Evolutionary conservation across 2,888 invertebrate species (phyloP).

Genomic region (Cryptocephalus primarius): DNA sequence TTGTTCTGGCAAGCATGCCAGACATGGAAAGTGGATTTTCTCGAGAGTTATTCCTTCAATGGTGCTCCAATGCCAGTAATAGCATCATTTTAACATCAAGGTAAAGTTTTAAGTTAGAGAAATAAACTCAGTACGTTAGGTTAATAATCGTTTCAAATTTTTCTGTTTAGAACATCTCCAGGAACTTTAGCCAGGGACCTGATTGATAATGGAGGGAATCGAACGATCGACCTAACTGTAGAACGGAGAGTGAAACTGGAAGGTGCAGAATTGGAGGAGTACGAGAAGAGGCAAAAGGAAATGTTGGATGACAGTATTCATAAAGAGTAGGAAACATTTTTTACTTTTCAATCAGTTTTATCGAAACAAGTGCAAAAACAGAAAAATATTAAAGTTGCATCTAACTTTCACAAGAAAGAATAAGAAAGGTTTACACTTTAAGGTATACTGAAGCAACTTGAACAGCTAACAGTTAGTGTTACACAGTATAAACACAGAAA

Average conservation of each 20-base stretch:
- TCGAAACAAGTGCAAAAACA: too few relatives aligned
- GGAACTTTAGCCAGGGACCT: constrained; percentile 72
- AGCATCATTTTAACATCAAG: constrained; percentile 87
- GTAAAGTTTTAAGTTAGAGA: constrained; percentile 31
- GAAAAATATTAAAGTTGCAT: too few relatives aligned
- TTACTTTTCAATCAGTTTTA: too few relatives aligned
- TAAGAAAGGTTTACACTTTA: too few relatives aligned
- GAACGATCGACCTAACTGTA: constrained; percentile 60
- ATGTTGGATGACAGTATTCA: constrained; percentile 26
- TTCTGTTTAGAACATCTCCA: constrained; percentile 53
- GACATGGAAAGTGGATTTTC: constrained; percentile 95
- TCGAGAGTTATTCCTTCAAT: constrained; percentile 85
- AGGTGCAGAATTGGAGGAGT: constrained; percentile 68
- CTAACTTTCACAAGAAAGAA: too few relatives aligned
- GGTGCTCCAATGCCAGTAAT: constrained; percentile 87
- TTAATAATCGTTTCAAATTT: too few relatives aligned
- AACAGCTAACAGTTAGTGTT: too few relatives aligned
- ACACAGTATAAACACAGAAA: too few relatives aligned
- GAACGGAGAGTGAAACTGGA: constrained; percentile 62
- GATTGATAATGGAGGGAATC: constrained; percentile 63
- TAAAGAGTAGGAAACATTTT: constrained; percentile 26
- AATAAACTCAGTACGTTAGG: too few relatives aligned
- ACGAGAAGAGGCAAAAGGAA: constrained; percentile 53
- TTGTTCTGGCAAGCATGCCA: constrained; percentile 88
- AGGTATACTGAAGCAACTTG: too few relatives aligned